Conservation (phyloP, 2,797 vertebrate species). For the Sciurus carolinensis region DNA sequence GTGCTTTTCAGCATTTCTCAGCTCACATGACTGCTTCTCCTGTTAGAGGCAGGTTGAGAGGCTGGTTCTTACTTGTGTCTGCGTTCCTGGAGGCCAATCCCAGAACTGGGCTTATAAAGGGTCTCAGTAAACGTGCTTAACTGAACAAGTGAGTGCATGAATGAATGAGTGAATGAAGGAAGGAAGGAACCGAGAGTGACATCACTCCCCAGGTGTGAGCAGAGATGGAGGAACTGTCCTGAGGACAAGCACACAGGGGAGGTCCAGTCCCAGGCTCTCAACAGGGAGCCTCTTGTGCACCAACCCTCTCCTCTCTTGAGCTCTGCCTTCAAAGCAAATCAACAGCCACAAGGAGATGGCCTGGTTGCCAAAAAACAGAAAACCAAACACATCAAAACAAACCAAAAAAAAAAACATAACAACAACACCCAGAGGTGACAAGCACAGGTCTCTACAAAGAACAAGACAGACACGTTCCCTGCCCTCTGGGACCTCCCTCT, state of each 20-base stretch:
- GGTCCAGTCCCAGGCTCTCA: not conserved
- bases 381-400: conserved; percentile 83
- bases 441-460: conserved; percentile 47
- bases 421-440: conserved; percentile 76
- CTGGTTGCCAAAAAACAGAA: conserved; percentile 83
- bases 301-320: conserved; percentile 59
- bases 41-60: accelerated
- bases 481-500: conserved; percentile 73
- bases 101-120: not conserved
- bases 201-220: conserved; percentile 13
- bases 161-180: not conserved
- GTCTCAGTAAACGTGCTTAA: not conserved
- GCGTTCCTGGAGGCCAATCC: not conserved
- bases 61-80: not conserved
- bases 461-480: conserved; percentile 58
- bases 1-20: accelerated
- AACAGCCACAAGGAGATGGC: conserved; percentile 73
- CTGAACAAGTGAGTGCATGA: not conserved
- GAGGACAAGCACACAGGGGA: not conserved
- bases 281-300: conserved; percentile 51
- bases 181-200: not conserved
- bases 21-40: not conserved
- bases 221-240: not conserved
- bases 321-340: conserved; percentile 4
- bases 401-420: conserved; percentile 77